phyloP scores from a whole-genome alignment of 2,888 invertebrate species.

The Chaetogeoica ovagalla region DNA sequence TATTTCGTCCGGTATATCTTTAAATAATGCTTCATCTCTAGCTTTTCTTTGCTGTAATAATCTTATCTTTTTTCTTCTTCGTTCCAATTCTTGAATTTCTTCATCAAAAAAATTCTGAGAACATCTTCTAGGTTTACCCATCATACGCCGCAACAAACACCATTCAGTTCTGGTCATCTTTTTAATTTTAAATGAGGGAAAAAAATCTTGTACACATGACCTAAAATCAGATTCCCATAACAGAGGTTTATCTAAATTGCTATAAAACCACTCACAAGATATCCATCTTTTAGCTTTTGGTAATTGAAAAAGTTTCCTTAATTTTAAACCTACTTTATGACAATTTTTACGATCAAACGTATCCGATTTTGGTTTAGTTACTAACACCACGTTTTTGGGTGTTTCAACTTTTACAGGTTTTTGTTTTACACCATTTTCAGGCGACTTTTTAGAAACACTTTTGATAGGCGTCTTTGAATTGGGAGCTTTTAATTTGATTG shows the following conservation, averaged over 20 bases:
- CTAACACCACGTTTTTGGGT: conserved; percentile 34
- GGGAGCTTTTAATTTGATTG: conserved; percentile 44
- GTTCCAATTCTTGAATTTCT: conserved; percentile 86
- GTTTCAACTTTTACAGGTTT: conserved; percentile 34
- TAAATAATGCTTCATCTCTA: conserved; percentile 72
- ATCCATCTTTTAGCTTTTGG: conserved; percentile 99
- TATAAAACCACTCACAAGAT: conserved; percentile 99
- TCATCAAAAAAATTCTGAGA: conserved; percentile 90
- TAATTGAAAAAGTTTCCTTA: conserved; percentile 89
- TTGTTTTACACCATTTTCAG: conserved; percentile 44
- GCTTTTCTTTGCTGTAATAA: conserved; percentile 89
- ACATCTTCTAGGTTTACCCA: conserved; percentile 96
- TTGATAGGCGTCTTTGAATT: conserved; percentile 37
- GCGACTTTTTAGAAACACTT: conserved; percentile 34
- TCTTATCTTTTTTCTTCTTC: conserved; percentile 87
- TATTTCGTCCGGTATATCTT: conserved; percentile 91
- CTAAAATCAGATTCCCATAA: conserved; percentile 96
- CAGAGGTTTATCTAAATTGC: conserved; percentile 89
- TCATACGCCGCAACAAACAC: conserved; percentile 91
- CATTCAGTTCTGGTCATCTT: conserved; percentile 88
- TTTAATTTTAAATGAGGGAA: conserved; percentile 85
- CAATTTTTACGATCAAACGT: conserved; percentile 82
- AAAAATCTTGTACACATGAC: conserved; percentile 88
- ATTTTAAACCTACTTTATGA: conserved; percentile 83
- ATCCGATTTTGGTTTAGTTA: conserved; percentile 40